Evolutionary conservation across 2,888 invertebrate species (phyloP).

Genomic region (Metopia argyrocephala): DNA sequence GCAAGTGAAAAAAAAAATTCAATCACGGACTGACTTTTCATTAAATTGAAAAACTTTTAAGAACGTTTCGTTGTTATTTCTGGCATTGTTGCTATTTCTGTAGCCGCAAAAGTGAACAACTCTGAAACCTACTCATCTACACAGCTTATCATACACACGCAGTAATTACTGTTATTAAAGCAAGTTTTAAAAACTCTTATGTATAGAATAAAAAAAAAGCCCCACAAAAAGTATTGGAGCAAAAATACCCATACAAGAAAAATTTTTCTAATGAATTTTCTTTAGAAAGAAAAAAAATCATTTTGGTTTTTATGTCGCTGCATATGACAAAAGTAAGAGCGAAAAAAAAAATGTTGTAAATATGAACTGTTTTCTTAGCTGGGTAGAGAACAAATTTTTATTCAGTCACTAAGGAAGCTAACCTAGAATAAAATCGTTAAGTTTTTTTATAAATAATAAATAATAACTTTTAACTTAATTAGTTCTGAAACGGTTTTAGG

Average conservation of each 20-base stretch:
- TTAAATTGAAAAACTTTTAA: constrained; percentile 47
- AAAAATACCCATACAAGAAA: not conserved
- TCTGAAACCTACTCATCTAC: not conserved
- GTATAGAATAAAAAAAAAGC: not conserved
- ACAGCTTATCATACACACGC: not conserved
- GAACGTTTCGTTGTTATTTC: constrained; percentile 27
- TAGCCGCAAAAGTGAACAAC: not conserved
- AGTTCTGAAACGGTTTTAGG: too few relatives aligned
- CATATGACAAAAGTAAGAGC: not conserved
- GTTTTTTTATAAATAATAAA: too few relatives aligned
- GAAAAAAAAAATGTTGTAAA: not conserved
- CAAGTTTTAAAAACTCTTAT: not conserved
- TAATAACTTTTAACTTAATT: too few relatives aligned
- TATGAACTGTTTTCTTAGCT: not conserved
- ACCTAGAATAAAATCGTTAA: too few relatives aligned
- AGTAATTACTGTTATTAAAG: constrained; percentile 22
- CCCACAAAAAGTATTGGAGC: not conserved
- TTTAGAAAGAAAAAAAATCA: constrained; percentile 39
- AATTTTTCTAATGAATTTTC: constrained; percentile 52
- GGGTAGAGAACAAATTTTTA: not conserved
- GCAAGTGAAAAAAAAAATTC: not conserved
- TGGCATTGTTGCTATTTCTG: not conserved
- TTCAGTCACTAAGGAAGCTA: too few relatives aligned
- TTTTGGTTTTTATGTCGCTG: constrained; percentile 25
- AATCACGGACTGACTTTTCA: not conserved